Evolutionary conservation across 2,888 invertebrate species (phyloP).

Genomic region (Drosophila aldrichi): DNA sequence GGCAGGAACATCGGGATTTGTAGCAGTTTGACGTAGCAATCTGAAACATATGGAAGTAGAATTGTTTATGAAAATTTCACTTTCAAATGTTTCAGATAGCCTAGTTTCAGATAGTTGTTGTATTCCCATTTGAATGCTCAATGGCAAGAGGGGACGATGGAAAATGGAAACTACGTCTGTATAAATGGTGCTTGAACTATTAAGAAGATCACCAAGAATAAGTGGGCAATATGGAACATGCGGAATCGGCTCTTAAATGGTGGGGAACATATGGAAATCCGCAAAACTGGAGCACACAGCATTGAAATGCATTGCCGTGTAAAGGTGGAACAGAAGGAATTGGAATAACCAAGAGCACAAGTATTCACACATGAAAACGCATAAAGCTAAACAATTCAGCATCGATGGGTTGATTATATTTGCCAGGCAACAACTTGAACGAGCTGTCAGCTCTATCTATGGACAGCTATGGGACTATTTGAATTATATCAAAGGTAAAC

Average conservation of each 20-base stretch:
- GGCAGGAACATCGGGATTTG: neutral
- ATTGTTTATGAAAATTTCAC: neutral
- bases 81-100: constrained; percentile 2
- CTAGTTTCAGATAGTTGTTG: neutral
- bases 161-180: too few relatives aligned
- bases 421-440: neutral
- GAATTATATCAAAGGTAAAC: constrained; percentile 6
- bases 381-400: neutral
- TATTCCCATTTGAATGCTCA: neutral
- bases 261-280: neutral
- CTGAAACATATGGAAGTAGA: constrained; percentile 1
- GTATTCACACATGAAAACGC: neutral
- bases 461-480: neutral
- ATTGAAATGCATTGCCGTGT: neutral
- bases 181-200: too few relatives aligned
- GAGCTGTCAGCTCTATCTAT: neutral
- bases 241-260: neutral
- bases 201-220: neutral
- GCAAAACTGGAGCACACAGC: too few relatives aligned
- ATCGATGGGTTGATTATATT: neutral
- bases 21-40: neutral
- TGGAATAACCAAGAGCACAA: neutral
- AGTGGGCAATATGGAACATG: neutral
- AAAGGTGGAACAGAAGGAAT: neutral
- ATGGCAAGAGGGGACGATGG: too few relatives aligned